Evolutionary conservation across 1,140 invertebrate species (phyloP).

Genomic region (Planococcus citri): DNA sequence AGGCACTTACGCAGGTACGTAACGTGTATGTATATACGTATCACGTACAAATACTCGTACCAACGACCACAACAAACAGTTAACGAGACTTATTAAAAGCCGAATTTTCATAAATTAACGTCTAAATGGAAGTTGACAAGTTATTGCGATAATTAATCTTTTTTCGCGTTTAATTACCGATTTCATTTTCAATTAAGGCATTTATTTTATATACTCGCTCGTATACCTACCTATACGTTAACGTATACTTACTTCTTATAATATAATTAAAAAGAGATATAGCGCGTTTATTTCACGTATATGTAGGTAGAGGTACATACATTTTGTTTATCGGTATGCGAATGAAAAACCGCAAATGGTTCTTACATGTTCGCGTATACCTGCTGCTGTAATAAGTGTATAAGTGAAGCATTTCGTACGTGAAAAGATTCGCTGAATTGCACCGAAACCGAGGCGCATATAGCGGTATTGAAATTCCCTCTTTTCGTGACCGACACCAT

Average conservation of each 20-base stretch:
- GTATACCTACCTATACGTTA: no score
- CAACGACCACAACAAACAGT: no score
- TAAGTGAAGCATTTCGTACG: neutral
- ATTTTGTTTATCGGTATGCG: neutral
- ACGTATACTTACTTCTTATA: neutral
- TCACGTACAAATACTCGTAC: no score
- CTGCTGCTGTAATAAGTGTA: no score
- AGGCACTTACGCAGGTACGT: no score
- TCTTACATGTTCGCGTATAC: no score
- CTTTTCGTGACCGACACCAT: neutral
- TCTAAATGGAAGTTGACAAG: neutral
- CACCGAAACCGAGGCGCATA: neutral
- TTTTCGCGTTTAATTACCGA: neutral
- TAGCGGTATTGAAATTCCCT: neutral
- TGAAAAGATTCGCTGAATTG: neutral
- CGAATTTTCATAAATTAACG: no score
- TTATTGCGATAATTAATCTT: neutral
- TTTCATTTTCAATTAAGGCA: neutral
- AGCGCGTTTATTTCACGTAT: no score
- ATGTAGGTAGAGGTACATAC: no score
- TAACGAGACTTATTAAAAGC: no score
- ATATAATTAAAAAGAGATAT: neutral
- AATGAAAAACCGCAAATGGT: neutral
- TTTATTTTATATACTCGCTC: no score
- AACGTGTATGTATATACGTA: no score